Conservation (phyloP, 2,888 invertebrate genomes). For the Cephus pulcher region DNA sequence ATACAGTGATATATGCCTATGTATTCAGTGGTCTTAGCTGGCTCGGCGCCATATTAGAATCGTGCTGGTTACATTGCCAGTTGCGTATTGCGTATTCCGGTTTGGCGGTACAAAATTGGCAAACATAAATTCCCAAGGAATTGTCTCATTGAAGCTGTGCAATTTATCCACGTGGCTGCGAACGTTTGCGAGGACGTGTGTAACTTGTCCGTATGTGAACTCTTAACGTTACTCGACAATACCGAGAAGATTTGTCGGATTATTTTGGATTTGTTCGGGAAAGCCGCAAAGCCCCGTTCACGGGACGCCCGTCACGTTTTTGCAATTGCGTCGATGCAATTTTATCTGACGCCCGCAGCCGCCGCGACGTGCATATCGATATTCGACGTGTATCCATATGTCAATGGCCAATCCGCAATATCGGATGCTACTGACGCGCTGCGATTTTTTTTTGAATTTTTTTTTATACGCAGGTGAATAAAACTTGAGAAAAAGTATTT, state of each 20-base stretch:
- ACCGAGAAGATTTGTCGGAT: not conserved
- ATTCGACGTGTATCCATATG: not conserved
- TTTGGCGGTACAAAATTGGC: not conserved
- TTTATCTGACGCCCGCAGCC: not conserved
- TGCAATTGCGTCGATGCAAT: not conserved
- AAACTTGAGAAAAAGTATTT: not conserved
- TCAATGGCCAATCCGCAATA: not conserved
- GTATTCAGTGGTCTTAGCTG: not conserved
- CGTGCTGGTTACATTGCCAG: not conserved
- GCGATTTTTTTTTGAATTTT: too few relatives aligned
- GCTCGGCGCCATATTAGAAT: not conserved
- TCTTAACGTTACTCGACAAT: not conserved
- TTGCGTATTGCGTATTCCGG: not conserved
- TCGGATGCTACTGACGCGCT: not conserved
- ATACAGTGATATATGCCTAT: not conserved
- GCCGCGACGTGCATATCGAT: not conserved
- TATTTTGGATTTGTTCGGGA: not conserved
- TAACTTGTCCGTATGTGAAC: not conserved
- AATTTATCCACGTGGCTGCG: not conserved
- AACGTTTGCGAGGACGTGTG: not conserved
- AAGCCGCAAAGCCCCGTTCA: not conserved
- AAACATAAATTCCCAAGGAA: not conserved
- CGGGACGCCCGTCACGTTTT: not conserved
- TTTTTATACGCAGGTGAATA: not conserved
- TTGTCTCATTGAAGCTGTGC: not conserved